Evolutionary conservation across 2,888 invertebrate genomes (phyloP).

Genomic region (Eristalis intricaria): DNA sequence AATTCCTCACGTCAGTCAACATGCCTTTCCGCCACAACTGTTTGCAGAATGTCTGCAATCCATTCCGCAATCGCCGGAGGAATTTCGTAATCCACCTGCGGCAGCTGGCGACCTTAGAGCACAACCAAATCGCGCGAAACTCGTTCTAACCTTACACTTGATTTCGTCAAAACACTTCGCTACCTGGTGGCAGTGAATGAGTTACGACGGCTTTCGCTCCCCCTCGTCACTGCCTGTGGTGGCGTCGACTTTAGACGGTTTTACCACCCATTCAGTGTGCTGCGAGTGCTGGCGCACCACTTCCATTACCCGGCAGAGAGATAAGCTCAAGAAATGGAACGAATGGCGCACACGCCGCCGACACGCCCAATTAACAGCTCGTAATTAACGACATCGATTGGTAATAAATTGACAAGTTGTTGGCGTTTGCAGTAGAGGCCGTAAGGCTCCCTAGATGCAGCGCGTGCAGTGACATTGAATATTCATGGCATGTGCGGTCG

Average conservation of each 20-base stretch:
- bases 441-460: neutral
- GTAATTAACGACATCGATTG: slow-evolving; percentile 51
- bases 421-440: slow-evolving; percentile 5
- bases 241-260: slow-evolving; percentile 4
- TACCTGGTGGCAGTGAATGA: slow-evolving; percentile 18
- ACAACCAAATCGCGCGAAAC: slow-evolving; percentile 23
- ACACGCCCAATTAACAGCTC: slow-evolving; percentile 54
- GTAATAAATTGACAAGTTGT: slow-evolving; percentile 49
- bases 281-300: neutral
- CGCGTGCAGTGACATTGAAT: slow-evolving; percentile 30
- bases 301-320: neutral
- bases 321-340: slow-evolving; percentile 1
- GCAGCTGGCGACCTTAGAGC: slow-evolving; percentile 35
- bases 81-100: slow-evolving; percentile 26
- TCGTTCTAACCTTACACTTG: slow-evolving; percentile 63
- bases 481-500: slow-evolving; percentile 33
- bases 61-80: slow-evolving; percentile 17
- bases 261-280: neutral
- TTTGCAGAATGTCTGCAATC: neutral
- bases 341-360: neutral
- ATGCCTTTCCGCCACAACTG: neutral
- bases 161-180: slow-evolving; percentile 28
- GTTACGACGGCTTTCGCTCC: neutral
- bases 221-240: slow-evolving; percentile 2
- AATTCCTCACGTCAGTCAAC: too few relatives aligned